These are phyloP conservation scores for Philopedon plagiatum DNA, from an alignment of 2,888 invertebrate genomes.

Conservation along the genomic window DNA sequence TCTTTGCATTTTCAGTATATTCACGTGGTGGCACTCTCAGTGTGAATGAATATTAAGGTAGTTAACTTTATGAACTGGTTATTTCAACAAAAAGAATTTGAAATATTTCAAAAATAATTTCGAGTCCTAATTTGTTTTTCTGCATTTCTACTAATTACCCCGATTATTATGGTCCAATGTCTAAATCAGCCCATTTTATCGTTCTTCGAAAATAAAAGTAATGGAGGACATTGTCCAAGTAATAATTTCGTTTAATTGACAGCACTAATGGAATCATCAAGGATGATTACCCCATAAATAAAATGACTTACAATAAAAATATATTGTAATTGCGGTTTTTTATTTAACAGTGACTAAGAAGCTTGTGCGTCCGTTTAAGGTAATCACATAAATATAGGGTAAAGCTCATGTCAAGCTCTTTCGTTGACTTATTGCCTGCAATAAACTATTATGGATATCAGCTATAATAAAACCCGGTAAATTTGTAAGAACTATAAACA, in stretches of 20 bases:
- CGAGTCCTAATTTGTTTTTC: neutral
- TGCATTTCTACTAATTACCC: neutral
- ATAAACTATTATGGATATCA: no score
- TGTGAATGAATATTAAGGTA: no score
- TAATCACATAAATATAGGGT: neutral
- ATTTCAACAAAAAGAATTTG: no score
- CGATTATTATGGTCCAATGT: conserved; percentile 1
- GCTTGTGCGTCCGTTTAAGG: neutral
- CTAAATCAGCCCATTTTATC: neutral
- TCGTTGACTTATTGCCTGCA: no score
- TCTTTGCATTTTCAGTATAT: no score
- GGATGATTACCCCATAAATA: conserved; percentile 10
- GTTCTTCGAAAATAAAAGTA: neutral
- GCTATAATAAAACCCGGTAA: no score
- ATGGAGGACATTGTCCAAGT: conserved; percentile 3
- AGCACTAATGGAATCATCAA: conserved; percentile 7
- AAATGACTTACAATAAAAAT: neutral
- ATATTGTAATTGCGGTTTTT: neutral
- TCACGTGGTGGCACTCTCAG: no score
- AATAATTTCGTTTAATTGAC: conserved; percentile 4
- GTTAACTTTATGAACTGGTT: no score
- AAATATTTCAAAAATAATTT: no score
- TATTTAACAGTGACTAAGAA: neutral
- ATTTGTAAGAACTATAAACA: no score
- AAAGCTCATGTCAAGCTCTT: no score